Evolutionary conservation across 2,113 vertebrate species (phyloP).

Genomic region (Tenrec ecaudatus): DNA sequence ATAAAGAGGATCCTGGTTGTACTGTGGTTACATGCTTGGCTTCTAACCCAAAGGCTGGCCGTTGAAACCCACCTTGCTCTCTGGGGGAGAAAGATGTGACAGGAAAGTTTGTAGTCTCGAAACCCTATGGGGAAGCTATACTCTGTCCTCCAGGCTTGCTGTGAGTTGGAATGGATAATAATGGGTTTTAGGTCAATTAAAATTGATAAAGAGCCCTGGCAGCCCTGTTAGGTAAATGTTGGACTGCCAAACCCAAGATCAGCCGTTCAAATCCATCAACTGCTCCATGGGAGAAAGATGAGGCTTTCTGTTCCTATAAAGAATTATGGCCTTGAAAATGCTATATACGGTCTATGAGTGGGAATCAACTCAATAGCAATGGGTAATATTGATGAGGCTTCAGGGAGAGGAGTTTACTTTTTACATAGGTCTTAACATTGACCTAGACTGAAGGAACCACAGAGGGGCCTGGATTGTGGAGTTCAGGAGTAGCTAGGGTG

Average conservation of each 20-base stretch:
- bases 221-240: too few species aligned
- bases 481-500: neutral
- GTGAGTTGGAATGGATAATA: too few species aligned
- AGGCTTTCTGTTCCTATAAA: too few species aligned
- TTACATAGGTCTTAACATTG: neutral
- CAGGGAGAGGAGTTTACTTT: neutral
- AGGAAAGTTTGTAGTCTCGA: neutral
- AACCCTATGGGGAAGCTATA: neutral
- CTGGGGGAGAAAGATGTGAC: neutral
- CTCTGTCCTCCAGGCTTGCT: too few species aligned
- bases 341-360: too few species aligned
- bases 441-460: neutral
- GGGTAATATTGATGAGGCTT: neutral
- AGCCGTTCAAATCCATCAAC: too few species aligned
- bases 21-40: neutral
- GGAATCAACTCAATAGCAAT: neutral
- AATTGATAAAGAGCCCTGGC: too few species aligned
- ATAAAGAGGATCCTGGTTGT: neutral
- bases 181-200: too few species aligned
- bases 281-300: too few species aligned
- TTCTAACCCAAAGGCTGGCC: neutral
- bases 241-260: too few species aligned
- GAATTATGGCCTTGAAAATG: too few species aligned
- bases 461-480: neutral
- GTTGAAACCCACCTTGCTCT: neutral